Base-by-base conservation (phyloP, 92 coral and sea anemone species). In the Plumapathes pennacea region DNA sequence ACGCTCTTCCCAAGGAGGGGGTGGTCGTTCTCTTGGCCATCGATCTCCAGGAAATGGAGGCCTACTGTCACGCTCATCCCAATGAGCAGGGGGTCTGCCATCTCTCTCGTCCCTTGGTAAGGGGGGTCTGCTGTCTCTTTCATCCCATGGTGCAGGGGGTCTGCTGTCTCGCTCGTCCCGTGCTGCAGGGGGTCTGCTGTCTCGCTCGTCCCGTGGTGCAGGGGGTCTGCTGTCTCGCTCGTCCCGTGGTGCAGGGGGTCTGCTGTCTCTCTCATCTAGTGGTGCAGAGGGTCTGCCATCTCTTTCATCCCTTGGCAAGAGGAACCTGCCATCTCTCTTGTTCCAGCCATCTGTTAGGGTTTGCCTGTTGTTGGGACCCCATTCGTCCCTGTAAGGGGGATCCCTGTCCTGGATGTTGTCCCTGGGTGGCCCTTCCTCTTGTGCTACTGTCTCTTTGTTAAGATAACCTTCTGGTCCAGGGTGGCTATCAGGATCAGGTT, bases 111-210 rank as follows among this genome's bases (percentile, higher is more conserved):
- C 62, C 38, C 62, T 39, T 19, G 24, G 24, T 22, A 44, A 46
- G 45, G 67, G 49, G 30, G 46, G 7, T 41, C 76, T 44, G 12
- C 74, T 69, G n/a, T 43, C 63, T 44, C 73, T 66, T 10, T 40
- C 50, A 25, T 59, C 77, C 18, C 63, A 53, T 18, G 49, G 46
- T 36, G 54, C 31, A 13, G 72, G 78, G 25, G 71, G 84, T 55
- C 69, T 48, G 18, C 56, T 69, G 47, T 64, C 83, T 14, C 59
- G 43, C 36, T 64, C 64, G 34, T 32, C 64, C 18, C 54, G 40
- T 18, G 52, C 65, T 31, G 76, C 37, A 31, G 83, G 24, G 15
- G 85, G 66, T 70, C 73, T 39, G 4, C 61, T 73, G 20, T 56
- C 76, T 17, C 64, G 52, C 11, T 65, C 66, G 6, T 53, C 78